Base-by-base conservation (phyloP, 2,797 vertebrate species). In the Pipistrellus pipistrellus region DNA sequence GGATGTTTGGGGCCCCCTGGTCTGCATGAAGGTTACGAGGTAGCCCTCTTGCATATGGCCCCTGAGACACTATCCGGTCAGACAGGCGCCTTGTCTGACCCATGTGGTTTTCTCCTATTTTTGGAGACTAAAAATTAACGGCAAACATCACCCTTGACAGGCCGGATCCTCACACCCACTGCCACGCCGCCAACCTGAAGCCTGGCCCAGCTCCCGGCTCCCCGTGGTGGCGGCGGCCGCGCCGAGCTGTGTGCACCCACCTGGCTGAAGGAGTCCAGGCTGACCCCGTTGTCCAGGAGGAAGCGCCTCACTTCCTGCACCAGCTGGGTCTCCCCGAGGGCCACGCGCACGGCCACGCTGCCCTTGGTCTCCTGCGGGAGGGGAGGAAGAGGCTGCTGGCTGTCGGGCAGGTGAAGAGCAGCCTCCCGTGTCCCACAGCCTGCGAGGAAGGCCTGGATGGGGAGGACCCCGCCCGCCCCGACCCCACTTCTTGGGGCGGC, bases 251-350 rank as follows among this genome's bases (percentile, higher is more conserved):
- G 21, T 13, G 14, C 1, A 88, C 96, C 48, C 97, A 99, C 99
- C 99, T 99, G 99, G 97, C 99, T 99, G 96, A 99, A 99, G 90
- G 99, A 99, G 97, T 99, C 99, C 98, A 99, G 98, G 85, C 98
- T 98, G 96, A 99, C 99, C 23, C 98, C 98, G 0, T 99, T 99
- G 87, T 99, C 99, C 1, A 99, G 72, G 0, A 99, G 98, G 97
- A 99, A 99, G 91, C 96, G 98, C 3, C 99, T 99, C 11, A 99
- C 99, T 91, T 99, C 99, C 93, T 99, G 99, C 25, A 99, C 99
- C 0, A 99, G 99, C 98, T 99, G 99, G 0, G 99, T 99, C 96
- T 99, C 99, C 35, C 99, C 99, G 46, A 99, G 98, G 55, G 99
- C 99, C 95, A 99, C 98, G 4, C 99, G 98, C 95, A 99, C 99